Evolutionary conservation across 2,888 invertebrate species (phyloP).

Genomic region (Deilephila elpenor): DNA sequence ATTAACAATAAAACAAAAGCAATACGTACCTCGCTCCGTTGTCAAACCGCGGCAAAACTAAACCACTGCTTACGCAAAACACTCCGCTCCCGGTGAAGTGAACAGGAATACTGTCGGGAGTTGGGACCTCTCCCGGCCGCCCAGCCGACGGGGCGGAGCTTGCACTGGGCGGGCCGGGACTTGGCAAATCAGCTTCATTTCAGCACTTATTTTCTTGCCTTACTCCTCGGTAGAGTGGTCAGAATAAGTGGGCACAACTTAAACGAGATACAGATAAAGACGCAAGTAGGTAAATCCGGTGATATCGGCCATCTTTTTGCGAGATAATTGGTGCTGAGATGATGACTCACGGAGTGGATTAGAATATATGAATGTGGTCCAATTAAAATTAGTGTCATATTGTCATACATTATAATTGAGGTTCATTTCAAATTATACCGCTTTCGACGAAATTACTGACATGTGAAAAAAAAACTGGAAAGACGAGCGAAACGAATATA

Average conservation of each 20-base stretch:
- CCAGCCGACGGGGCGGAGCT: conserved; percentile 71
- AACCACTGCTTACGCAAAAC: neutral
- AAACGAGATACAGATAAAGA: conserved; percentile 42
- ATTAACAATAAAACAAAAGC: neutral
- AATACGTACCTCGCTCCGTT: conserved; percentile 8
- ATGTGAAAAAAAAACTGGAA: too few relatives aligned
- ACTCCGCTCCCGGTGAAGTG: conserved; percentile 3
- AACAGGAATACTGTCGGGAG: conserved; percentile 55
- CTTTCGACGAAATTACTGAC: too few relatives aligned
- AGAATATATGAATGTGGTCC: too few relatives aligned
- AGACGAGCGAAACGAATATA: too few relatives aligned
- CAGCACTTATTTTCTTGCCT: conserved; percentile 69
- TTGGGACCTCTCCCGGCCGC: conserved; percentile 52
- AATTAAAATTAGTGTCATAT: too few relatives aligned
- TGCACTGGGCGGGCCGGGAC: conserved; percentile 66
- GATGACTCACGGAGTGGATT: neutral
- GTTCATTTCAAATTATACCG: too few relatives aligned
- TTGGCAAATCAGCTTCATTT: conserved; percentile 72
- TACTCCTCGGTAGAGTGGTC: conserved; percentile 67
- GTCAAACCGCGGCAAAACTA: conserved; percentile 7
- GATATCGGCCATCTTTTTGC: conserved; percentile 15
- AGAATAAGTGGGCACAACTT: conserved; percentile 36
- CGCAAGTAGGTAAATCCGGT: neutral
- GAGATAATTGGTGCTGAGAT: neutral
- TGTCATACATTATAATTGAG: too few relatives aligned